Base-by-base conservation (phyloP, 2,888 invertebrate species). In the Synergus itoensis region DNA sequence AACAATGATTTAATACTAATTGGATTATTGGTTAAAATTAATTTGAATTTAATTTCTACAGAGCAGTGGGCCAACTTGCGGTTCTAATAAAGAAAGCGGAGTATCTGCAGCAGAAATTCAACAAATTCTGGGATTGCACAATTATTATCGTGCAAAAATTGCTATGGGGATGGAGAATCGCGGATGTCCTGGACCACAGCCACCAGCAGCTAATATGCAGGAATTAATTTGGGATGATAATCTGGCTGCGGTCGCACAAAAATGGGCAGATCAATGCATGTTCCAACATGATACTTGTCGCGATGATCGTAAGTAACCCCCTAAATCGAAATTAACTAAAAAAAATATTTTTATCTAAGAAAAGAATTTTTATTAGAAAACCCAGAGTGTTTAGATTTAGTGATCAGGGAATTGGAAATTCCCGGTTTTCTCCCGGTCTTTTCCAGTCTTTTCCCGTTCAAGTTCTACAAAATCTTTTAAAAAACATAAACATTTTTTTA, bases 231-330 rank as follows among this genome's bases (percentile, higher is more conserved):
- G 92, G 92, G 91, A 92, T 77, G 82, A 87, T 11, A 92, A 92
- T 82, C 82, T 93, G 76, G 92, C 91, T 0, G 43, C 81, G 4
- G 88, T 91, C 21, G 92, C 92, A 8, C 88, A 91, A 76, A 86
- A 90, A 77, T 93, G 92, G 92, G 92, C 90, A 4, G 87, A 89
- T 43, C 93, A 93, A 80, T 93, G 93, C 82, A 86, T 89, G 28
- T 91, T 89, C 78, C 86, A 85, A 5, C 89, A 92, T 82, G 93
- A 93, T 82, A 78, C 84, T 7, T 92, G 92, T 81, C 86, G 92
- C 82, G 89, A 91, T 82, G 87, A 87, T 80, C 86, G 90, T 90
- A 79, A 85, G 83, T 83, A 18, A 18, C 36, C 36, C 36, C 5
- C 5, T 5, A 28, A 40, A 12, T 11, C 7, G 5, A 53, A n/a